Conservation (phyloP, 2,797 vertebrate species). For the Thunnus albacares region DNA sequence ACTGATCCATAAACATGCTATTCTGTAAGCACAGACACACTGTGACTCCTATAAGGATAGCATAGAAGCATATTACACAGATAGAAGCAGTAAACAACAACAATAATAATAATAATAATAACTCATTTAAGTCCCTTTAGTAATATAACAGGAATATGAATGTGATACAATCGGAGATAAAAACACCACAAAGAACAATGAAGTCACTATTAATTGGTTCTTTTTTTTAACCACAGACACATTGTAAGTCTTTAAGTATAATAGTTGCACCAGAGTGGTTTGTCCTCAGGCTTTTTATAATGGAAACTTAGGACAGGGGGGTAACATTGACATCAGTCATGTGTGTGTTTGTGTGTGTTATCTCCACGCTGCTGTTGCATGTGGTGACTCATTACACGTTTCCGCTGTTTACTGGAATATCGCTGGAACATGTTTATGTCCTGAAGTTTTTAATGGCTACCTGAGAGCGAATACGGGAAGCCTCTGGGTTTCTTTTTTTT, state of each 20-base stretch:
- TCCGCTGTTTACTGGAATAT: slow-evolving; percentile 81
- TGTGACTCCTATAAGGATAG: background rate
- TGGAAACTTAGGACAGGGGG: slow-evolving; percentile 69
- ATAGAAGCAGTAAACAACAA: background rate
- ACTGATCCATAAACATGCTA: too few species aligned
- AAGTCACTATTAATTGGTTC: slow-evolving; percentile 56
- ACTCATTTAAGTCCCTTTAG: background rate
- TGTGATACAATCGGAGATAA: slow-evolving; percentile 34
- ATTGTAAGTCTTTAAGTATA: slow-evolving; percentile 36
- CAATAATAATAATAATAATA: too few species aligned
- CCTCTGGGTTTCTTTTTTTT: slow-evolving; percentile 34
- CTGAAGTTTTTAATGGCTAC: slow-evolving; percentile 79
- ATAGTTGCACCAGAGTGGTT: slow-evolving; percentile 47
- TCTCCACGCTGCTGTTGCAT: slow-evolving; percentile 56
- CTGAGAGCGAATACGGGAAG: slow-evolving; percentile 73
- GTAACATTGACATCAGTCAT: slow-evolving; percentile 61
- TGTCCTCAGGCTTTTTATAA: slow-evolving; percentile 60
- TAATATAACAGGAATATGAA: background rate
- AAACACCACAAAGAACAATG: slow-evolving; percentile 40
- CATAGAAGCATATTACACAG: background rate
- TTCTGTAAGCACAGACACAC: background rate
- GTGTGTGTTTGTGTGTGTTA: slow-evolving; percentile 56
- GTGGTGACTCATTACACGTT: slow-evolving; percentile 73
- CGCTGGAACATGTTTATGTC: slow-evolving; percentile 77
- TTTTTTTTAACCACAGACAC: slow-evolving; percentile 43